Evolutionary conservation across 2,888 invertebrate species (phyloP).

Genomic region (Catocala nupta): DNA sequence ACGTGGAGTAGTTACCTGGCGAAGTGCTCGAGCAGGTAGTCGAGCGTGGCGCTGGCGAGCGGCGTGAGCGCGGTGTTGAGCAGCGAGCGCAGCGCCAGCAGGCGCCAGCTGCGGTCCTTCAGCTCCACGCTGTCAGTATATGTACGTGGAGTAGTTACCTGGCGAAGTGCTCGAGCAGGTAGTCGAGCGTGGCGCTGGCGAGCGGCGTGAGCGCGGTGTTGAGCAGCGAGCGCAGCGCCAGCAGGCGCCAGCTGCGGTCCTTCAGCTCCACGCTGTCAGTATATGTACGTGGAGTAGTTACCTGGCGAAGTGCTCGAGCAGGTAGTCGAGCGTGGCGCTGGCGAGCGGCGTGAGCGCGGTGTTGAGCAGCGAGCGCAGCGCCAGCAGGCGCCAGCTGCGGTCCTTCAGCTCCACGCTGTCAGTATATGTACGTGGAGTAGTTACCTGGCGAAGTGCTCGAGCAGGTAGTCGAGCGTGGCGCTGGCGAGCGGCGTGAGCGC

Average conservation of each 20-base stretch:
- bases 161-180: slow-evolving; percentile 97
- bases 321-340: slow-evolving; percentile 95
- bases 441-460: slow-evolving; percentile 97
- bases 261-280: slow-evolving; percentile 83
- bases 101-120: slow-evolving; percentile 94
- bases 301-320: slow-evolving; percentile 97
- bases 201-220: slow-evolving; percentile 93
- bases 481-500: slow-evolving; percentile 95
- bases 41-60: slow-evolving; percentile 95
- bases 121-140: slow-evolving; percentile 74
- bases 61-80: slow-evolving; percentile 93
- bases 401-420: slow-evolving; percentile 88
- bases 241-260: slow-evolving; percentile 95
- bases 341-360: slow-evolving; percentile 94
- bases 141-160: slow-evolving; percentile 86
- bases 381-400: slow-evolving; percentile 95
- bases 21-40: slow-evolving; percentile 97
- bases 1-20: slow-evolving; percentile 89
- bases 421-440: not conserved
- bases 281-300: slow-evolving; percentile 65
- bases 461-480: slow-evolving; percentile 96
- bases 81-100: too few relatives aligned
- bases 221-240: slow-evolving; percentile 94
- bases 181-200: slow-evolving; percentile 96
- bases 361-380: slow-evolving; percentile 93